A percentile compares a stretch with the other conserved stretches of the same genome.
These are phyloP conservation scores for Calameuta filiformis DNA, from an alignment of 2,888 invertebrate genomes.

Conservation along the genomic window DNA sequence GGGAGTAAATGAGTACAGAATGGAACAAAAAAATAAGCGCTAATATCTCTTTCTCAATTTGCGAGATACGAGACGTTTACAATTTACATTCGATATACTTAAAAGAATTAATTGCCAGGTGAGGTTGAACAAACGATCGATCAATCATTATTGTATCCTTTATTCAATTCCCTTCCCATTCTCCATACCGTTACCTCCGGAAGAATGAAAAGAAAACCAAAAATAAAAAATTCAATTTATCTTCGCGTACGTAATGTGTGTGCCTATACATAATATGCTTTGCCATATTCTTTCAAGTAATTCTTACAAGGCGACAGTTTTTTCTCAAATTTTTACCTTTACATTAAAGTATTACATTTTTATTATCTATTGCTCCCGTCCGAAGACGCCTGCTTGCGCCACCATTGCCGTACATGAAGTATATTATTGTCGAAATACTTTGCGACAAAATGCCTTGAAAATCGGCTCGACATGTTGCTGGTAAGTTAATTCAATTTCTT, in stretches of 20 bases:
- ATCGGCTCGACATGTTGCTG: not conserved
- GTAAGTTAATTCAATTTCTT: not conserved
- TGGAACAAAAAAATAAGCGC: not conserved
- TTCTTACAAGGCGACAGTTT: not conserved
- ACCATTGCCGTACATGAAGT: not conserved
- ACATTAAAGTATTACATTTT: not conserved
- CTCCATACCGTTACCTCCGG: not conserved
- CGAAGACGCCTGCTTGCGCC: not conserved
- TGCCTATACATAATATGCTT: not conserved
- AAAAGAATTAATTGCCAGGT: slow-evolving; percentile 21
- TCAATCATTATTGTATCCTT: slow-evolving; percentile 15
- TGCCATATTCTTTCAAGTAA: not conserved
- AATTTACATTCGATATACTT: slow-evolving; percentile 14
- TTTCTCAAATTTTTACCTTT: not conserved
- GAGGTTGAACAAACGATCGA: slow-evolving; percentile 33
- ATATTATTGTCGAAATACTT: not conserved
- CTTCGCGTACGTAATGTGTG: slow-evolving; percentile 32
- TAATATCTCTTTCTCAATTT: not conserved
- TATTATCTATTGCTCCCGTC: not conserved
- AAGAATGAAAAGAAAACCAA: slow-evolving; percentile 26
- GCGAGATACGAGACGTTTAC: not conserved
- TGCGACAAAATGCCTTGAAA: not conserved
- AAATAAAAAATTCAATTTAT: slow-evolving; percentile 46
- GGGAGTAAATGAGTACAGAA: not conserved
- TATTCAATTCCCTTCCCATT: not conserved